Evolutionary conservation across 1,140 invertebrate species (phyloP).

Genomic region (Centruroides sculpturatus): DNA sequence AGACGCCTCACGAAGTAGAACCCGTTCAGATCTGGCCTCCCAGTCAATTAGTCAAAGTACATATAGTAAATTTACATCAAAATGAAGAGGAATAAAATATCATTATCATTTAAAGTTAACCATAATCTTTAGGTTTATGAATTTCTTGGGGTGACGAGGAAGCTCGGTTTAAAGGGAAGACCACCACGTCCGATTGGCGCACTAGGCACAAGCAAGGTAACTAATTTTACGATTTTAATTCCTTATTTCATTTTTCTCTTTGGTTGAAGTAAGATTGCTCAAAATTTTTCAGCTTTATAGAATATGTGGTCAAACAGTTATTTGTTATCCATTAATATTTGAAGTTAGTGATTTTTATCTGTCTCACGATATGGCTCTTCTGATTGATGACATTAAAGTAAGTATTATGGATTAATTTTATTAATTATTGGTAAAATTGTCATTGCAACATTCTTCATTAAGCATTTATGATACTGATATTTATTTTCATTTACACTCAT

Average conservation of each 20-base stretch:
- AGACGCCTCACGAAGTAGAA: slow-evolving; percentile 89
- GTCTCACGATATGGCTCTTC: slow-evolving; percentile 89
- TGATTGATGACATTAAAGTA: slow-evolving; percentile 93
- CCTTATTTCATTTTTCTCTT: slow-evolving; percentile 13
- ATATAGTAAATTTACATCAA: not conserved
- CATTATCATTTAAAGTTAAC: not conserved
- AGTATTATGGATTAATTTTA: not conserved
- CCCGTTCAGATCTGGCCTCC: slow-evolving; percentile 96
- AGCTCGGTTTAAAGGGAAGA: slow-evolving; percentile 72
- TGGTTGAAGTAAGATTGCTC: slow-evolving; percentile 16
- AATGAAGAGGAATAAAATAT: not conserved
- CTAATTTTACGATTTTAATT: slow-evolving; percentile 5
- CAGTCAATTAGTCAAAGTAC: slow-evolving; percentile 78
- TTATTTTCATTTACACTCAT: too few species aligned
- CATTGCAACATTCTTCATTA: too few species aligned
- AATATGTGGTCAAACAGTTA: slow-evolving; percentile 87
- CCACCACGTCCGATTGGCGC: slow-evolving; percentile 88
- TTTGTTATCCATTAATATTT: slow-evolving; percentile 96
- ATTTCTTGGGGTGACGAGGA: slow-evolving; percentile 80
- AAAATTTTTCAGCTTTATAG: slow-evolving; percentile 53
- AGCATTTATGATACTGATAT: too few species aligned
- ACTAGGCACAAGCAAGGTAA: slow-evolving; percentile 90
- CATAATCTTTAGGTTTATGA: slow-evolving; percentile 47
- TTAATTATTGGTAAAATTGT: too few species aligned
- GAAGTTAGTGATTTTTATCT: slow-evolving; percentile 97